Conservation (phyloP, 2,888 invertebrate genomes). For the Sialis fuliginosa region DNA sequence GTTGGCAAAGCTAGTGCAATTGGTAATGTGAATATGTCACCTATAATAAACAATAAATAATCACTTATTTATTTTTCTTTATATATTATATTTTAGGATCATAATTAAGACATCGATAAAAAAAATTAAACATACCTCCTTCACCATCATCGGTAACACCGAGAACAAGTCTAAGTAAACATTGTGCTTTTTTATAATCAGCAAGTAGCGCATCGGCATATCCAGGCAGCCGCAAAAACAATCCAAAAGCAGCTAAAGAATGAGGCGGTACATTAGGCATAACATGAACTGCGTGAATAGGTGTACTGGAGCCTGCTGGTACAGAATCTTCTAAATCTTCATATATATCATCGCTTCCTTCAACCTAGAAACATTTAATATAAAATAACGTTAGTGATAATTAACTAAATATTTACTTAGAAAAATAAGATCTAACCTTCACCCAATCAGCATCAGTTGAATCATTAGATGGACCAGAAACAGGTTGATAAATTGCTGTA, state of each 20-base stretch:
- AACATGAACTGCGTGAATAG: constrained; percentile 30
- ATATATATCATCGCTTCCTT: constrained; percentile 39
- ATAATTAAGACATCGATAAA: no score
- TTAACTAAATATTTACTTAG: no score
- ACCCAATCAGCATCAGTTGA: constrained; percentile 41
- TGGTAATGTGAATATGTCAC: constrained; percentile 52
- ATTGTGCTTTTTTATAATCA: constrained; percentile 71
- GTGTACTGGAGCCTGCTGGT: constrained; percentile 22
- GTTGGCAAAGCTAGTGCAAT: constrained; percentile 50
- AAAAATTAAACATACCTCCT: constrained; percentile 44
- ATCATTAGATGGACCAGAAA: constrained; percentile 22
- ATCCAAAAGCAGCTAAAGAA: constrained; percentile 76
- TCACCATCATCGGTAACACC: constrained; percentile 87
- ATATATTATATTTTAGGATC: no score
- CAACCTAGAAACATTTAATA: constrained; percentile 20
- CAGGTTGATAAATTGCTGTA: constrained; percentile 26
- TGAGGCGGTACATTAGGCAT: constrained; percentile 68
- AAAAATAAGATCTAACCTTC: constrained; percentile 24
- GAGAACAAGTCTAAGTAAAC: constrained; percentile 66
- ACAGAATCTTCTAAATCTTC: constrained; percentile 39
- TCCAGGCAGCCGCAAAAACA: constrained; percentile 75
- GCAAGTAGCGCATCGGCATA: constrained; percentile 78
- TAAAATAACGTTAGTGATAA: no score
- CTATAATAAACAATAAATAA: constrained; percentile 17
- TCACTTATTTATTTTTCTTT: no score